phyloP scores from a whole-genome alignment of 2,113 vertebrate species.

The Aviceda subcristata region DNA sequence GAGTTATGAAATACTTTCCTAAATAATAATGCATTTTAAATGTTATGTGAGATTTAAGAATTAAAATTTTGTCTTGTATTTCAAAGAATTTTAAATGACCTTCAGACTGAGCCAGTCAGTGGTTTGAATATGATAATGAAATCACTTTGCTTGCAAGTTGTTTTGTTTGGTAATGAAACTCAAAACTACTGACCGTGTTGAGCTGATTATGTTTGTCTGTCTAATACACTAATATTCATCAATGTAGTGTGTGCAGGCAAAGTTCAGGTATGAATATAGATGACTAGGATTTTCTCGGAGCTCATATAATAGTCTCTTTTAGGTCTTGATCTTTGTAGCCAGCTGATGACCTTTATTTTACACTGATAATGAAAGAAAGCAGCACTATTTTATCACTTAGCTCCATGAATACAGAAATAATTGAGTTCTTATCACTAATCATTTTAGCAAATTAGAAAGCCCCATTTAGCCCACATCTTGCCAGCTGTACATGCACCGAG shows the following conservation, averaged over 20 bases:
- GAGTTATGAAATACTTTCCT: background rate
- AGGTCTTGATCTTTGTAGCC: slow-evolving; percentile 54
- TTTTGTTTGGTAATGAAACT: slow-evolving; percentile 77
- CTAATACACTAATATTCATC: slow-evolving; percentile 74
- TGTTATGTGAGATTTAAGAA: background rate
- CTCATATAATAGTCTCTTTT: slow-evolving; percentile 51
- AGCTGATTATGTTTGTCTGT: slow-evolving; percentile 79
- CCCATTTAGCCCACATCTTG: background rate
- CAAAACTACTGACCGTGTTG: slow-evolving; percentile 68
- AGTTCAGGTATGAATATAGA: slow-evolving; percentile 83
- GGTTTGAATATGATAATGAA: slow-evolving; percentile 82
- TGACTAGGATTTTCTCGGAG: slow-evolving; percentile 65
- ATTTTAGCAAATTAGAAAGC: slow-evolving; percentile 27
- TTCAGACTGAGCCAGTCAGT: slow-evolving; percentile 55
- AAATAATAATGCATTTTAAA: slow-evolving; percentile 27
- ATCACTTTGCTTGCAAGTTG: slow-evolving; percentile 73
- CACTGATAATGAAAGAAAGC: slow-evolving; percentile 33
- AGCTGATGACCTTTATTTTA: slow-evolving; percentile 66
- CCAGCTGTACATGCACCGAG: background rate
- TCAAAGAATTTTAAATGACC: slow-evolving; percentile 69
- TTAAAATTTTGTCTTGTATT: slow-evolving; percentile 38
- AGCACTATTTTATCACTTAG: slow-evolving; percentile 28
- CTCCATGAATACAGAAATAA: slow-evolving; percentile 50
- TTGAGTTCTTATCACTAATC: slow-evolving; percentile 56
- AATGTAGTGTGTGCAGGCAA: slow-evolving; percentile 59